A percentile compares a stretch with the other conserved stretches of the same genome.
phyloP scores from a whole-genome alignment of 1,140 invertebrate genomes.

The Drosophila nannoptera region DNA sequence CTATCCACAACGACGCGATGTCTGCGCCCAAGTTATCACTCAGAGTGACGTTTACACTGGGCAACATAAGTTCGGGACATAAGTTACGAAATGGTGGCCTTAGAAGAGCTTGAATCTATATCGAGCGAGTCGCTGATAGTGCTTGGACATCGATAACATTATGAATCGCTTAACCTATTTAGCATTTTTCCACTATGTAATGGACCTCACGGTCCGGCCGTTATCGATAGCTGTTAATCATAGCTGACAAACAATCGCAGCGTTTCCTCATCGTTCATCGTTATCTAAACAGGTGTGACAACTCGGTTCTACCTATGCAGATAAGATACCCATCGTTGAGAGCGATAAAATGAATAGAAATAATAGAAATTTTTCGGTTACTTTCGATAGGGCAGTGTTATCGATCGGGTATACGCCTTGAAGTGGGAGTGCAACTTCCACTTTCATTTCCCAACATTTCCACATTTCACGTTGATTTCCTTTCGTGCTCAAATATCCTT shows the following conservation, averaged over 20 bases:
- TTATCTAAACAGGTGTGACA: conserved; percentile 13
- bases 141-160: no score
- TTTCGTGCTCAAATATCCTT: conserved; percentile 68
- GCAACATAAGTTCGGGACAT: background rate
- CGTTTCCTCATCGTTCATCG: conserved; percentile 11
- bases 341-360: conserved; percentile 17
- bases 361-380: conserved; percentile 22
- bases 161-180: no score
- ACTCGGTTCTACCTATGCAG: background rate
- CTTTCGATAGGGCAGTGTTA: conserved; percentile 37
- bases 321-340: conserved; percentile 34
- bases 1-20: conserved; percentile 8
- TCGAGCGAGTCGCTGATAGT: no score
- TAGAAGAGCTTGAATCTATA: no score
- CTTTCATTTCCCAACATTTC: conserved; percentile 1
- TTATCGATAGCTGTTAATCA: background rate
- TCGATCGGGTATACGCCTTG: conserved; percentile 34
- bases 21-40: conserved; percentile 11
- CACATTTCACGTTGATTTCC: conserved; percentile 18
- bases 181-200: background rate
- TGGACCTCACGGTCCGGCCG: background rate
- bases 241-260: background rate
- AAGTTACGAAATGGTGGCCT: background rate
- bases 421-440: background rate
- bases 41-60: conserved; percentile 14